These are phyloP conservation scores for Trichosurus vulpecula DNA, from an alignment of 2,797 vertebrate species.

Conservation along the genomic window DNA sequence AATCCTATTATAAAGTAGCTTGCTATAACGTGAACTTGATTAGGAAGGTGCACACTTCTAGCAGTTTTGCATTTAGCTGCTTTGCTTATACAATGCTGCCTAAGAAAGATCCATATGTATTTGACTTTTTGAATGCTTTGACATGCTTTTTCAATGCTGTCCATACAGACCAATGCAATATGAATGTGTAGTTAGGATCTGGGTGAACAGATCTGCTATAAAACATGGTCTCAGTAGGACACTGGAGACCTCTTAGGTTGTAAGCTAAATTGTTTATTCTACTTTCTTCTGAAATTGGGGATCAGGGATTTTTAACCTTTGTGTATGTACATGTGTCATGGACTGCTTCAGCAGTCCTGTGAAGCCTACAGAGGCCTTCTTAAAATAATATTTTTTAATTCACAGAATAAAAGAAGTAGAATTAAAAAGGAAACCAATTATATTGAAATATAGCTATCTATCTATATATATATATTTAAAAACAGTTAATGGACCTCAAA, in stretches of 20 bases:
- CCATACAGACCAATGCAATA: neutral
- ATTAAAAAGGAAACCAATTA: neutral
- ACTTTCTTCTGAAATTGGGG: neutral
- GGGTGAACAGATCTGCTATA: neutral
- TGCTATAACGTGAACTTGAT: neutral
- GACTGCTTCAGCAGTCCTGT: neutral
- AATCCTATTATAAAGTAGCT: neutral
- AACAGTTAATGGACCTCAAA: neutral
- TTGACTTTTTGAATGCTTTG: neutral
- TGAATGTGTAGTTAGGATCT: neutral
- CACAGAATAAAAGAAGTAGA: neutral
- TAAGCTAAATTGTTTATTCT: neutral
- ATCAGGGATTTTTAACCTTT: neutral
- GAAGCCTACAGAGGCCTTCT: neutral
- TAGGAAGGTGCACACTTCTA: neutral
- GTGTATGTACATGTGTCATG: neutral
- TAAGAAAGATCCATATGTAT: neutral
- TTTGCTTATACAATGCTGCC: neutral
- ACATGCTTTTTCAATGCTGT: neutral
- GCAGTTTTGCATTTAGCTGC: neutral
- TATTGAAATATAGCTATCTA: neutral
- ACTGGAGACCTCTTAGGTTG: neutral
- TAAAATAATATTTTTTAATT: neutral
- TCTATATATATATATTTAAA: neutral
- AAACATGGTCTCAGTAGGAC: neutral